Conservation (phyloP, 64 coral and sea anemone species). For the Dendrophyllia cribrosa region DNA sequence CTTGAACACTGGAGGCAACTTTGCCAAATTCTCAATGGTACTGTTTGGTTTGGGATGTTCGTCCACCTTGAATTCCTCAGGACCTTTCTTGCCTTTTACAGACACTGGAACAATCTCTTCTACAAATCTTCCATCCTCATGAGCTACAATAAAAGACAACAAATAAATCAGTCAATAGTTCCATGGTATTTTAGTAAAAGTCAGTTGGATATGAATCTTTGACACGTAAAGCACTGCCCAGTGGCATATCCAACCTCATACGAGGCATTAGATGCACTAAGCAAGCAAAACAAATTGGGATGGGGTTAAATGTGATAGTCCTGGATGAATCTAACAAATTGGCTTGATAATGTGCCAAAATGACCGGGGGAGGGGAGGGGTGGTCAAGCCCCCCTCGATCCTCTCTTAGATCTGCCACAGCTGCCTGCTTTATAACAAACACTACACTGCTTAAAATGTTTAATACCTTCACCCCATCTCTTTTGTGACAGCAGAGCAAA, state of each 20-base stretch:
- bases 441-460: background rate
- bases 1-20: slow-evolving; percentile 94
- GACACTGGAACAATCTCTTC: slow-evolving; percentile 91
- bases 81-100: slow-evolving; percentile 91
- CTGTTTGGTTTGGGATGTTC: slow-evolving; percentile 90
- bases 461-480: slow-evolving; percentile 94
- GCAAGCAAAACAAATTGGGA: too few relatives aligned
- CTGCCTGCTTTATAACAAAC: too few relatives aligned
- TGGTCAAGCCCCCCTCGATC: too few relatives aligned
- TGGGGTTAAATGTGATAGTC: too few relatives aligned
- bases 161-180: background rate
- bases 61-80: slow-evolving; percentile 89
- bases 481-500: slow-evolving; percentile 90
- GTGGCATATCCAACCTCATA: too few relatives aligned
- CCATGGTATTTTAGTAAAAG: background rate
- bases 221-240: too few relatives aligned
- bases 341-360: too few relatives aligned
- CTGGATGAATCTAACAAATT: too few relatives aligned
- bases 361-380: too few relatives aligned
- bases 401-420: too few relatives aligned
- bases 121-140: slow-evolving; percentile 81
- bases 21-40: slow-evolving; percentile 82
- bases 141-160: slow-evolving; percentile 39
- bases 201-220: too few relatives aligned
- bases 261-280: too few relatives aligned